Evolutionary conservation across 2,113 vertebrate species (phyloP).

Genomic region (Tapirus terrestris): DNA sequence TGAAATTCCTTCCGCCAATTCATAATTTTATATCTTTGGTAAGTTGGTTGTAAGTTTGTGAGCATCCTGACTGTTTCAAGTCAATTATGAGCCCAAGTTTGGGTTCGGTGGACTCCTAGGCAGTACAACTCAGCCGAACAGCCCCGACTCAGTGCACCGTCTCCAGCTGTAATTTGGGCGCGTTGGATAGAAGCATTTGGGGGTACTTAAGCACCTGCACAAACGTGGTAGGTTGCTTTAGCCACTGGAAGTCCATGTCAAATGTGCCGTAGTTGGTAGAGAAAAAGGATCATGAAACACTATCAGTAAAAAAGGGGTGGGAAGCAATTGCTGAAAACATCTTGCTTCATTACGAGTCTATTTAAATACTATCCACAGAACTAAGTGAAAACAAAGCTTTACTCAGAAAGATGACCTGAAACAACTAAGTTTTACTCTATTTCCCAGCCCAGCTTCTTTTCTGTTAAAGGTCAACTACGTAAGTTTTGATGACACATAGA

Average conservation of each 20-base stretch:
- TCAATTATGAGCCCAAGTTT: background rate
- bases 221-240: background rate
- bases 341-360: background rate
- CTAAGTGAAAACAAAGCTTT: conserved; percentile 20
- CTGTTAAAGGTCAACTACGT: background rate
- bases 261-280: background rate
- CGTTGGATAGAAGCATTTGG: background rate
- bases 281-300: background rate
- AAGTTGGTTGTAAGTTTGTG: background rate
- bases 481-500: background rate
- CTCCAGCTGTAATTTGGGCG: background rate
- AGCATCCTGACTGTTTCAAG: background rate
- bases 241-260: background rate
- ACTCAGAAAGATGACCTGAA: background rate
- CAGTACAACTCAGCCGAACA: background rate
- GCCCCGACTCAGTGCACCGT: background rate
- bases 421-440: background rate
- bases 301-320: background rate
- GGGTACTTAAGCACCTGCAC: background rate
- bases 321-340: background rate
- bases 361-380: background rate
- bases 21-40: background rate
- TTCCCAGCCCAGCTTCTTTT: background rate
- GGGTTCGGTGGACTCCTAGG: background rate
- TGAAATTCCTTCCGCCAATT: background rate